Conservation (phyloP, 2,113 vertebrate species). For the Solenodon paradoxus region DNA sequence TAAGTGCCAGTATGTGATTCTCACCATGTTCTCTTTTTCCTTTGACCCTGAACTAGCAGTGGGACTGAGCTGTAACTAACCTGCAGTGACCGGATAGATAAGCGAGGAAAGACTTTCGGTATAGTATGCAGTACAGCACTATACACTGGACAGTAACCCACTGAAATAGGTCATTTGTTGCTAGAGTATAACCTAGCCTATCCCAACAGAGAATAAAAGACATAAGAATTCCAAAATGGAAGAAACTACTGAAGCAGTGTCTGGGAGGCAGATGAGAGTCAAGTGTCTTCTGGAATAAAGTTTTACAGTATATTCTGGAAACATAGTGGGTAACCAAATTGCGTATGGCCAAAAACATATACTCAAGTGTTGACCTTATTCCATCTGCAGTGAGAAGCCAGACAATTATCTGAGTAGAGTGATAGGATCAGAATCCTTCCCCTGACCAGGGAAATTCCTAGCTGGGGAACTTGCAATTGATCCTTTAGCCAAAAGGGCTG, state of each 20-base stretch:
- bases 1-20: background rate
- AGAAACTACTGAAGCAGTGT: background rate
- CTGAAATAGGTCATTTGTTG: background rate
- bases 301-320: background rate
- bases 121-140: no score
- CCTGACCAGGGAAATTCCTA: background rate
- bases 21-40: background rate
- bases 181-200: background rate
- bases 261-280: background rate
- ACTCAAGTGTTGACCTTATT: background rate
- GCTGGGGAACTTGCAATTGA: conserved; percentile 15
- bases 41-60: background rate
- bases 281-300: background rate
- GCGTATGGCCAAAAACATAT: background rate
- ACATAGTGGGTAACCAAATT: background rate
- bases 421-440: background rate
- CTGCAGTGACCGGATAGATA: background rate
- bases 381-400: background rate
- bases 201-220: background rate
- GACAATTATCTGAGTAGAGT: background rate
- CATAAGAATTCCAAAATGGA: background rate
- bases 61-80: background rate
- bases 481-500: background rate
- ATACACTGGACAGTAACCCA: no score
- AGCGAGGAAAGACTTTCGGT: background rate